Evolutionary conservation across 1,140 invertebrate species (phyloP).

Genomic region (Caenorhabditis remanei): DNA sequence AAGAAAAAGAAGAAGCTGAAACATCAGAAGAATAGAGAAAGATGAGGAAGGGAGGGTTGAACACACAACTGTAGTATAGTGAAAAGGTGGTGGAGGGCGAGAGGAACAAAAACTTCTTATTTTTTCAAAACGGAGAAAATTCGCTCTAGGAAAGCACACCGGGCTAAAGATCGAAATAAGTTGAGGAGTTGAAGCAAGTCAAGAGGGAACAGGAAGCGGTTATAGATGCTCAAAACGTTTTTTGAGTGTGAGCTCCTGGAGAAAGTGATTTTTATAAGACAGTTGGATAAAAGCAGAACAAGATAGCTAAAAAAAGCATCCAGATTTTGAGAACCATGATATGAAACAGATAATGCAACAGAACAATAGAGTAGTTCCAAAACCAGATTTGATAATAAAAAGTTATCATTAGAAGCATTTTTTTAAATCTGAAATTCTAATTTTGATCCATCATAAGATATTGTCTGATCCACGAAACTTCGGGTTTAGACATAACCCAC

Average conservation of each 20-base stretch:
- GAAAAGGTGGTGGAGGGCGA: not conserved
- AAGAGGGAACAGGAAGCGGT: slow-evolving; percentile 1
- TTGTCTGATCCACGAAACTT: no score
- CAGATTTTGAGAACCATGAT: no score
- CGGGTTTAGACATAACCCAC: no score
- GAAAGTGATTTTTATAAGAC: no score
- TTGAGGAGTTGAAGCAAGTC: not conserved
- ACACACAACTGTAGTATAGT: slow-evolving; percentile 19
- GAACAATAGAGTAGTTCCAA: no score
- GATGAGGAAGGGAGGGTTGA: not conserved
- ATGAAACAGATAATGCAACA: no score
- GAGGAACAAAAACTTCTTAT: slow-evolving; percentile 33
- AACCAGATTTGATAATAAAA: no score
- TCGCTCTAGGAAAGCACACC: not conserved
- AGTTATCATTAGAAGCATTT: no score
- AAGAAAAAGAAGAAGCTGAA: slow-evolving; percentile 40
- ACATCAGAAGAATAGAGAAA: not conserved
- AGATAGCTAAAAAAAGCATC: no score
- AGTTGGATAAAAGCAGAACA: no score
- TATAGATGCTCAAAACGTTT: slow-evolving; percentile 15
- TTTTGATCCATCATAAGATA: no score
- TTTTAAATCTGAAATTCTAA: no score
- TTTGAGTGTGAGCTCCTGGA: not conserved
- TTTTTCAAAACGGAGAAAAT: not conserved
- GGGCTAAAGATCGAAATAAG: slow-evolving; percentile 31